Evolutionary conservation across 2,113 vertebrate species (phyloP).

Genomic region (Rostratula benghalensis): DNA sequence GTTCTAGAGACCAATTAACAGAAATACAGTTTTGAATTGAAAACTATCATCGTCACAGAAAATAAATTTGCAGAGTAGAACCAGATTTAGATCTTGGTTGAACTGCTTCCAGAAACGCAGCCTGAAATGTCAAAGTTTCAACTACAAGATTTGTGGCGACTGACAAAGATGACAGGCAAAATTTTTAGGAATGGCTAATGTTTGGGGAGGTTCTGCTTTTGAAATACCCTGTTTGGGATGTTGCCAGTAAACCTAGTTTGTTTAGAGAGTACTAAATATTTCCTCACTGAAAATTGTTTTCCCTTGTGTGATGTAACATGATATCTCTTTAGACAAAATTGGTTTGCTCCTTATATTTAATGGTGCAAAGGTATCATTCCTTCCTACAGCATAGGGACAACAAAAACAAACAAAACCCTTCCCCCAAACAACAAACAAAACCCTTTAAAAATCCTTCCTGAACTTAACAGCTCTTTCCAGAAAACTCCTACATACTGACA

Average conservation of each 20-base stretch:
- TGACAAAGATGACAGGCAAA: neutral
- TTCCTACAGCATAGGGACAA: neutral
- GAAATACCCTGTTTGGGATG: neutral
- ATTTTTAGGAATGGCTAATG: neutral
- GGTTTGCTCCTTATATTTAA: neutral
- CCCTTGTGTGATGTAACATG: neutral
- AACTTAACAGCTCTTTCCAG: neutral
- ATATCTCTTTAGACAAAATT: neutral
- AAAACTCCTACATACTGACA: neutral
- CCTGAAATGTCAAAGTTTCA: neutral
- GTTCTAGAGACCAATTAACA: neutral
- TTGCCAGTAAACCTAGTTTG: neutral
- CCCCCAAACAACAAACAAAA: too few species aligned
- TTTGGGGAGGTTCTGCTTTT: neutral
- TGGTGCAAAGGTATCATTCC: neutral
- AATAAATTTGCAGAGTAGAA: neutral
- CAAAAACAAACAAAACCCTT: neutral
- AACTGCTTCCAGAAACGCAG: neutral
- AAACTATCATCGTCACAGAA: neutral
- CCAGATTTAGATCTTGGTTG: neutral
- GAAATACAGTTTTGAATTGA: neutral
- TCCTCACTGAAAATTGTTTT: neutral
- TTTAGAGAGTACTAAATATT: neutral
- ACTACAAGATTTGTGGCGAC: neutral
- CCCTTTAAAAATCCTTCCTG: neutral